Percentiles rank a stretch among this genome's conserved stretches.
Evolutionary conservation across 2,888 invertebrate genomes (phyloP).

Genomic region (Scaptomyza caliginosa): DNA sequence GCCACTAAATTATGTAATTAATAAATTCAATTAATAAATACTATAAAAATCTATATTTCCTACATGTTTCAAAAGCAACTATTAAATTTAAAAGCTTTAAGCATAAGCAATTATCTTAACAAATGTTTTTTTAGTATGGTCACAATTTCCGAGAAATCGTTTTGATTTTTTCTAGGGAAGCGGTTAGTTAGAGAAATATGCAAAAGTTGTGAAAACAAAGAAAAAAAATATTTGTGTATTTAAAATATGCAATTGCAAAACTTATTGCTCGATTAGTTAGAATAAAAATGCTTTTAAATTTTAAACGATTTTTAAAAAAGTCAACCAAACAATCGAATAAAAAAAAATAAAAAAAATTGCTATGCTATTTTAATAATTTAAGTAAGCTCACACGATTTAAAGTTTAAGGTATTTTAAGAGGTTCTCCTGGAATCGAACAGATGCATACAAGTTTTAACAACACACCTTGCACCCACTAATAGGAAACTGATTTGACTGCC

Average conservation of each 20-base stretch:
- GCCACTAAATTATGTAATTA: too few relatives aligned
- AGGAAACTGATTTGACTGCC: constrained; percentile 11
- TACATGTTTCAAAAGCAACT: too few relatives aligned
- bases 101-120: background rate
- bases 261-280: background rate
- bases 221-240: background rate
- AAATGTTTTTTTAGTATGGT: background rate
- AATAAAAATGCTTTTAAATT: background rate
- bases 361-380: too few relatives aligned
- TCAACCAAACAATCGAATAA: too few relatives aligned
- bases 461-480: background rate
- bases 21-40: too few relatives aligned
- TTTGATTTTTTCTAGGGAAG: background rate
- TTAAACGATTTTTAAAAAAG: too few relatives aligned
- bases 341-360: too few relatives aligned
- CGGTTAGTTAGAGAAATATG: background rate
- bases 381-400: too few relatives aligned
- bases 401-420: background rate
- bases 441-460: constrained; percentile 1
- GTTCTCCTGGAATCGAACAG: background rate
- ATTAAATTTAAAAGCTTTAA: background rate
- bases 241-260: background rate
- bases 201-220: background rate
- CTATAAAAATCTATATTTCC: too few relatives aligned
- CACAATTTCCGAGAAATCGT: background rate